Percentiles rank a stretch among this genome's conserved stretches.
Evolutionary conservation across 2,797 vertebrate genomes (phyloP).

Genomic region (Graptemys geographica): DNA sequence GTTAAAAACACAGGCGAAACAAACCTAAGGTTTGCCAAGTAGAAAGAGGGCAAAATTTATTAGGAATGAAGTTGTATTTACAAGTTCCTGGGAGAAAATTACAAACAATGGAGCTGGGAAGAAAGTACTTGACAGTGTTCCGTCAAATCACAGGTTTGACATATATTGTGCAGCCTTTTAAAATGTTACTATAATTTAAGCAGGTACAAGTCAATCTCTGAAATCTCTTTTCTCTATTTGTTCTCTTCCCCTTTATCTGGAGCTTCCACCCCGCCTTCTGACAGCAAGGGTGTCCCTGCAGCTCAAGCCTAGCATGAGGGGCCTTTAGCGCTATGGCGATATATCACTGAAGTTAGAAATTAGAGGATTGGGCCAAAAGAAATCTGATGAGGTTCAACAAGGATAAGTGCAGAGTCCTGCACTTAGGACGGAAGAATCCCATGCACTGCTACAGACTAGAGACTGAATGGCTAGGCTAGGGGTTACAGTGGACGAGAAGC

Average conservation of each 20-base stretch:
- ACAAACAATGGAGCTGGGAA: conserved; percentile 33
- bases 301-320: not conserved
- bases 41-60: conserved; percentile 37
- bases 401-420: too few relatives aligned
- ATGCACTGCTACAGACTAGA: too few relatives aligned
- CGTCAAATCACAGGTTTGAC: conserved; percentile 47
- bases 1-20: not conserved
- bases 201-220: conserved; percentile 23
- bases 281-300: conserved; percentile 6
- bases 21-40: conserved; percentile 41
- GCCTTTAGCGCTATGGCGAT: conserved; percentile 22
- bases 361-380: too few relatives aligned
- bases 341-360: not conserved
- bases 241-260: conserved; percentile 15
- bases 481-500: too few relatives aligned
- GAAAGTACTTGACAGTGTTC: conserved; percentile 30
- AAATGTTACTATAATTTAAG: conserved; percentile 35
- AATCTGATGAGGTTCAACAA: too few relatives aligned
- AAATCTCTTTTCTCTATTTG: conserved; percentile 8
- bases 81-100: conserved; percentile 42
- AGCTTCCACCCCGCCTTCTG: not conserved
- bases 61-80: conserved; percentile 37
- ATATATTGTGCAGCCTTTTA: conserved; percentile 3
- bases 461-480: too few relatives aligned
- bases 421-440: too few relatives aligned